A percentile compares a stretch with the other conserved stretches of the same genome.
Conservation (phyloP, 1,140 invertebrate genomes). For the Rhopalosiphum padi region DNA sequence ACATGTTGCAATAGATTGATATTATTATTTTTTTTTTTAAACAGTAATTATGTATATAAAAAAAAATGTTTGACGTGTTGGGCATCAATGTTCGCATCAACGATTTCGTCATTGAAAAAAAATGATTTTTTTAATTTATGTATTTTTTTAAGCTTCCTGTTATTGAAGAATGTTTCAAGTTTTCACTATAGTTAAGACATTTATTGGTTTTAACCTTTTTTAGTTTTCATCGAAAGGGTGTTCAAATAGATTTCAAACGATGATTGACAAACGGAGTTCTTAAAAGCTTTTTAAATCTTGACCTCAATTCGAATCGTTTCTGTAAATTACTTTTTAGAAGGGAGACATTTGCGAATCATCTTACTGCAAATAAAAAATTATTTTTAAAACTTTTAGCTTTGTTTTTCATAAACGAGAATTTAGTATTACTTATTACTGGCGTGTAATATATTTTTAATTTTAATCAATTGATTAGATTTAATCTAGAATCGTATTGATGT, state of each 20-base stretch:
- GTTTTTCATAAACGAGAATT: neutral
- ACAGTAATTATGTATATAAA: too few species aligned
- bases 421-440: neutral
- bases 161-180: neutral
- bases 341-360: neutral
- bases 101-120: neutral
- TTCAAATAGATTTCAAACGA: neutral
- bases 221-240: neutral
- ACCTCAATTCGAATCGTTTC: neutral
- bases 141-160: neutral
- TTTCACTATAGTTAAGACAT: neutral
- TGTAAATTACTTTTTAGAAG: neutral
- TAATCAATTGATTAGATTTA: too few species aligned
- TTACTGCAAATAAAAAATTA: neutral
- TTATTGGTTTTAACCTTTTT: neutral
- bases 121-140: neutral
- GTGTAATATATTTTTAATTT: too few species aligned
- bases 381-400: neutral
- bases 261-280: conserved; percentile 11
- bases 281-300: conserved; percentile 30
- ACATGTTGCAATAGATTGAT: too few species aligned
- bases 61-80: too few species aligned
- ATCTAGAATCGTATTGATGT: too few species aligned
- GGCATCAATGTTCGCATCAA: neutral
- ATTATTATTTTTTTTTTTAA: too few species aligned